These are phyloP conservation scores for Labeo calbasu DNA, from an alignment of 2,797 vertebrate species.

Conservation along the genomic window DNA sequence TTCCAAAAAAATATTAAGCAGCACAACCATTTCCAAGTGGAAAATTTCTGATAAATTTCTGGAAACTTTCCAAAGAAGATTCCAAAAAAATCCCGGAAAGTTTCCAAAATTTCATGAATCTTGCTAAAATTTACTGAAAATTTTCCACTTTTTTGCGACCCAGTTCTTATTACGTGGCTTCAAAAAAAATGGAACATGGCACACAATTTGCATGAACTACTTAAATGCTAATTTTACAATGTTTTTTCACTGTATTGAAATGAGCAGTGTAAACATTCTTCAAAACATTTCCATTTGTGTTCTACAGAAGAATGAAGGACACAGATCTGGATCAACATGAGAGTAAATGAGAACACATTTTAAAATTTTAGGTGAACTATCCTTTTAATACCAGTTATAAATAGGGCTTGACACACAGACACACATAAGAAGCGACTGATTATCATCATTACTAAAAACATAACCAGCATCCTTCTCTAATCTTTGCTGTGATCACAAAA, in stretches of 20 bases:
- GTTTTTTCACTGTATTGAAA: neutral
- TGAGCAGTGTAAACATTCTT: neutral
- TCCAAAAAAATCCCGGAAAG: no score
- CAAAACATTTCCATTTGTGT: neutral
- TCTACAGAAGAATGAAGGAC: neutral
- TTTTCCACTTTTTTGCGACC: no score
- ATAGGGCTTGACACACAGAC: neutral
- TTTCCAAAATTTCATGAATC: no score
- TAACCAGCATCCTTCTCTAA: conserved; percentile 4
- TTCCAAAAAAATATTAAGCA: no score
- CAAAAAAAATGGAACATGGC: no score
- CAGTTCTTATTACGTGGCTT: no score
- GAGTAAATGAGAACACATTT: neutral
- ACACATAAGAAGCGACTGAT: neutral
- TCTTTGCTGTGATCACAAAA: neutral
- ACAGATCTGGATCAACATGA: neutral
- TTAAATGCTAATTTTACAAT: neutral
- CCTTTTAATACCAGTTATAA: neutral
- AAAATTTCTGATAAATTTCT: no score
- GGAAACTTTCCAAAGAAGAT: no score
- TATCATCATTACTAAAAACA: conserved; percentile 26
- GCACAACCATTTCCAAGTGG: no score
- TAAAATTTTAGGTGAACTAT: neutral
- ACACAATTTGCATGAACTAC: no score
- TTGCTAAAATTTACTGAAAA: no score